Evolutionary conservation across 2,113 vertebrate species (phyloP), one percentile per base, ranked within the genome.

Genomic region (Carettochelys insculpta): DNA sequence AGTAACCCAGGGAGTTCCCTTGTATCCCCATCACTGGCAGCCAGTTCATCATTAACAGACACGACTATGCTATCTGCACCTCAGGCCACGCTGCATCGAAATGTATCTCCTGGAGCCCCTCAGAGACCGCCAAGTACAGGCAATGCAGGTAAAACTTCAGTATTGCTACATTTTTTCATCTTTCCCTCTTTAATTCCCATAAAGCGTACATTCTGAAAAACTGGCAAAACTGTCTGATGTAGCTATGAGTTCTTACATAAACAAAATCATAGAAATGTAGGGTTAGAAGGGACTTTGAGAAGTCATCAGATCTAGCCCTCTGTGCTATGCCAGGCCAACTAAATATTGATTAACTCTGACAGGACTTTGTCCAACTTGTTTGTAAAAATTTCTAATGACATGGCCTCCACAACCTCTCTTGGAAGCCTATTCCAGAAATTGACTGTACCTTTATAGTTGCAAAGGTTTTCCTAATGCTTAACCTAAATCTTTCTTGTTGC

Each of bases 101-200:
- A 98, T 85, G 97, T 99, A 53, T 99, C 99, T 50, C 98, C 98
- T 2, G 98, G 98, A 86, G 98, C 98, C 51, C 98, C 98, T 24
- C 99, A 99, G 97, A 98, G 99, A 95, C 98, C 99, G 83, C 98
- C 99, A 3, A 99, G 99, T 95, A 98, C 98, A 34, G 98, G 99
- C 90, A 99, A 95, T 16, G 95, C 99, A 98, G 98, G 99, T 99
- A 93, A 93, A 96, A 25, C 1, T n/a, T 43, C 10, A 48, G 1
- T 10, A 34, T 17, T 65, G 4, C 54, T 24, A 8, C 17, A 7
- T 13, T 83, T 76, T 17, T 77, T 13, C 47, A 29, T 31, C 12
- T 17, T 38, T 20, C 1, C 1, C 19, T 41, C 6, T 41, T 27
- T 4, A 31, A 34, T 34, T 61, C n/a, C n/a, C 13, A 71, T 41